Evolutionary conservation across 2,797 vertebrate species (phyloP), one percentile per base, ranked within the genome.

Genomic region (Chaetophractus vellerosus): DNA sequence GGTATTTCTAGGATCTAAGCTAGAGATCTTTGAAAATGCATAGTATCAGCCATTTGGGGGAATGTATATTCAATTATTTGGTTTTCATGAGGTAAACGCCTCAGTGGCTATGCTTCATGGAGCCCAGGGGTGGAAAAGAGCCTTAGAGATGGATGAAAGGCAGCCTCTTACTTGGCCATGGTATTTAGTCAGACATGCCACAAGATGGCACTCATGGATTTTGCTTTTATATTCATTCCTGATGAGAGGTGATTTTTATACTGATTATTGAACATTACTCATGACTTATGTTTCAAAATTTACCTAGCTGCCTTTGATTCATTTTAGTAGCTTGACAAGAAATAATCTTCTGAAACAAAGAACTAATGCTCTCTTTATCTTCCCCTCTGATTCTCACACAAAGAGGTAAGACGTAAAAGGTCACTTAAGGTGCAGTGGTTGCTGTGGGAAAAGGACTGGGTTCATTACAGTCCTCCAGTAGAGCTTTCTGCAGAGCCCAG

Each of bases 151-250:
- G 21, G 50, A 12, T 41, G 16, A 36, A 38, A 71, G 26, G 21
- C 36, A 64, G 69, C n/a, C 36, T 16, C 36, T 8, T 76, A 38
- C 48, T 61, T 50, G 63, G 87, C n/a, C 33, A 2, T 61, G 31
- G 59, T 75, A 80, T 24, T 55, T 45, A 74, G 52, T 61, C 41
- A 91, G 78, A 19, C 48, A 96, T 78, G 36, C 97, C 97, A 96
- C 97, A 88, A 96, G 97, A 72, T 94, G 97, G 97, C 93, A 66
- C 84, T 86, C 41, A 59, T 1, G 64, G 90, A 68, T 80, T 85
- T 71, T 50, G 66, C 12, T 78, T 90, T 78, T 96, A 31, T 55
- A 69, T 57, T 52, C 59, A 28, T 79, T 94, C 50, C 76, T 90
- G 38, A 61, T 91, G 50, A 66, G 55, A 69, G 72, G n/a, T 63